phyloP scores from a whole-genome alignment of 2,888 invertebrate species.

The Lithosia quadra region DNA sequence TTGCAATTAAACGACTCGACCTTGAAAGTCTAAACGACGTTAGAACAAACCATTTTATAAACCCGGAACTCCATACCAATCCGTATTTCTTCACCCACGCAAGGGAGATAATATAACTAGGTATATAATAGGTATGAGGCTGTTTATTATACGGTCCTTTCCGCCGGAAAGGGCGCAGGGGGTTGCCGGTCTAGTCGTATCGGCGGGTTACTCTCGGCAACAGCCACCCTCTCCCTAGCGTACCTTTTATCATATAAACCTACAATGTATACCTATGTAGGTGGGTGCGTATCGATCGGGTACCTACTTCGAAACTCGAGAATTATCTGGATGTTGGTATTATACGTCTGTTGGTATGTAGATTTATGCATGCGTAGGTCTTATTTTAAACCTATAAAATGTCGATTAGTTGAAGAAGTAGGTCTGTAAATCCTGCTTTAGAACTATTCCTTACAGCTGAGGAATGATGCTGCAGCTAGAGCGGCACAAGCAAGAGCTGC shows the following conservation, averaged over 20 bases:
- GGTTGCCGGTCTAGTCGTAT: conserved; percentile 15
- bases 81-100: conserved; percentile 6
- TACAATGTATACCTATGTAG: background rate
- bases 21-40: background rate
- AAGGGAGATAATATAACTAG: conserved; percentile 6
- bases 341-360: background rate
- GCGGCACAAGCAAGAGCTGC: too few relatives aligned
- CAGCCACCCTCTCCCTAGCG: conserved; percentile 21
- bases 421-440: too few relatives aligned
- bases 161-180: conserved; percentile 11
- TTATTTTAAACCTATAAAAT: background rate
- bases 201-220: conserved; percentile 19
- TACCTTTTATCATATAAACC: conserved; percentile 11
- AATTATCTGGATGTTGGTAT: background rate
- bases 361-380: background rate
- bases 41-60: background rate
- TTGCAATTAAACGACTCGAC: too few relatives aligned
- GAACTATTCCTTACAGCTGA: too few relatives aligned
- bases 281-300: conserved; percentile 11
- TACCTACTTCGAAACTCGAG: background rate
- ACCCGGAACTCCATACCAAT: background rate
- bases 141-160: conserved; percentile 15
- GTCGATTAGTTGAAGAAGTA: too few relatives aligned
- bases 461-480: too few relatives aligned
- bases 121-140: background rate